phyloP scores from a whole-genome alignment of 2,888 invertebrate genomes.

The Spilarctia lutea region DNA sequence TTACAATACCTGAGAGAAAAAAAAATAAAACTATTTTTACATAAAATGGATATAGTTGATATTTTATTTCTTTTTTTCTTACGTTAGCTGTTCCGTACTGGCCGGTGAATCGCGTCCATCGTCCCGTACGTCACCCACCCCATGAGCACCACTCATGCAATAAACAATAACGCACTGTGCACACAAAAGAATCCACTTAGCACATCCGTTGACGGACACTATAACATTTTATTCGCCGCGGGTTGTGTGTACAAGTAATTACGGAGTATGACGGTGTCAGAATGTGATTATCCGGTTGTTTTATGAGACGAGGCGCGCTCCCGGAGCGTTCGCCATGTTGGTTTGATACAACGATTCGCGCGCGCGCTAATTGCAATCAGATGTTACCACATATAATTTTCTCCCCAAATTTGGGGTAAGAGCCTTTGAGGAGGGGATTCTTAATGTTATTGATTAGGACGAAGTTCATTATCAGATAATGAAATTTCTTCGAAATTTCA shows the following conservation, averaged over 20 bases:
- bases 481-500: neutral
- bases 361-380: constrained; percentile 77
- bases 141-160: constrained; percentile 84
- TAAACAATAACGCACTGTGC: constrained; percentile 71
- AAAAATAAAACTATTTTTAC: neutral
- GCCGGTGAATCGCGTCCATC: constrained; percentile 82
- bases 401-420: constrained; percentile 25
- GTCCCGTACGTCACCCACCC: constrained; percentile 71
- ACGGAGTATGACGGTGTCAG: constrained; percentile 49
- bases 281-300: constrained; percentile 61
- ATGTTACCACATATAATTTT: constrained; percentile 55
- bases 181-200: constrained; percentile 65
- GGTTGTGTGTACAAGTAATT: constrained; percentile 40
- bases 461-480: neutral
- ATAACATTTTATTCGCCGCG: constrained; percentile 74
- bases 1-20: too few species aligned
- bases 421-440: neutral
- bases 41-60: neutral
- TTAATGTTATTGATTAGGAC: neutral
- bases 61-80: constrained; percentile 54
- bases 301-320: constrained; percentile 77
- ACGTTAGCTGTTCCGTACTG: constrained; percentile 84
- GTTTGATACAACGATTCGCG: constrained; percentile 77
- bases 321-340: constrained; percentile 79
- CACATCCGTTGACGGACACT: constrained; percentile 62